These are phyloP conservation scores for Anoplopoma fimbria DNA, from an alignment of 2,113 vertebrate species.

Conservation along the genomic window DNA sequence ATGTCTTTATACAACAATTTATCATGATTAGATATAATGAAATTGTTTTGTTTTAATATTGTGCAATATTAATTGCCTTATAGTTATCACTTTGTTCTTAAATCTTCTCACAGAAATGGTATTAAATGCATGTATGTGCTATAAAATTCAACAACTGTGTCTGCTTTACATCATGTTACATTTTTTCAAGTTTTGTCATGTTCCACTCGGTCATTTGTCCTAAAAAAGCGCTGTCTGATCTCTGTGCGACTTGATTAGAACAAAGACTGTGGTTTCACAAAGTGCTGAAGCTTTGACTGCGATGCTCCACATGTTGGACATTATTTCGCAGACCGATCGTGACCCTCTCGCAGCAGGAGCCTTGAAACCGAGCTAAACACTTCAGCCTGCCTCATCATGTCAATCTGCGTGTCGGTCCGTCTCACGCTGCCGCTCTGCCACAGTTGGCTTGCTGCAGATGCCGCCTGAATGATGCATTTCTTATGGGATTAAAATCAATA, in stretches of 20 bases:
- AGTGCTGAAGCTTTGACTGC: not conserved
- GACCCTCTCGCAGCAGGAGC: conserved; percentile 3
- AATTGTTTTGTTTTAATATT: not conserved
- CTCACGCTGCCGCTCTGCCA: not conserved
- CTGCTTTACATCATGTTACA: not conserved
- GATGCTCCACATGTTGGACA: not conserved
- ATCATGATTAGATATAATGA: not conserved
- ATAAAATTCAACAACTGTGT: not conserved
- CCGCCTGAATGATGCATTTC: conserved; percentile 16
- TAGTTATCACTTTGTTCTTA: not conserved
- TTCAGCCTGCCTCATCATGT: not conserved
- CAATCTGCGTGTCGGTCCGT: not conserved
- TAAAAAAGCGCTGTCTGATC: not conserved
- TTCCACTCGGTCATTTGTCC: not conserved
- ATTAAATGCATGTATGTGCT: not conserved
- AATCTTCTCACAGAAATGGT: not conserved
- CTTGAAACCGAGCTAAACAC: not conserved
- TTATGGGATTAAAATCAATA: conserved; percentile 40
- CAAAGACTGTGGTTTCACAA: not conserved
- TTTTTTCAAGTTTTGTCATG: not conserved
- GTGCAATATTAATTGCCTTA: not conserved
- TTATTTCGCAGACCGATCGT: not conserved
- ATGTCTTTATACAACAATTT: not conserved
- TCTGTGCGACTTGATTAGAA: not conserved
- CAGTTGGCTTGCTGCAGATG: not conserved